Evolutionary conservation across 37 sponge, comb jelly and placozoan species (phyloP).

Genomic region (Axinella damicornis): DNA sequence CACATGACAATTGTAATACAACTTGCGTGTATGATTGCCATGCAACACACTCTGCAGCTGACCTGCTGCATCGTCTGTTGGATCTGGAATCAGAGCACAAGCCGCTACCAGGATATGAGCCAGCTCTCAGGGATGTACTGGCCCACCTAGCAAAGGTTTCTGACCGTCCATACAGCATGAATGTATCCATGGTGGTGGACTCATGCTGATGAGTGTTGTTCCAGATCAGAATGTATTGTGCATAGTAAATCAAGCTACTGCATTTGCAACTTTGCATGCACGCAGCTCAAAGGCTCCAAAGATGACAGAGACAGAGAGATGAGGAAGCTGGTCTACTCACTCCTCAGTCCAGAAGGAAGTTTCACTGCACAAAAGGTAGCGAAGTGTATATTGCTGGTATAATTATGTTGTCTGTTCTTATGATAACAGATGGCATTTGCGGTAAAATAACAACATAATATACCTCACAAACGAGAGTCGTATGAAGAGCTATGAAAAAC

Average conservation of each 20-base stretch:
- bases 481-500: no score
- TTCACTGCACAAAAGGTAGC: constrained; percentile 47
- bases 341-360: constrained; percentile 49
- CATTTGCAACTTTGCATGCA: not conserved
- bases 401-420: no score
- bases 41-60: constrained; percentile 10
- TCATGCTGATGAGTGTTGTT: not conserved
- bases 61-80: constrained; percentile 34
- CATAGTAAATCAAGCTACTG: not conserved
- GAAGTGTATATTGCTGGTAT: no score
- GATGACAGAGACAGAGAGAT: constrained; percentile 21
- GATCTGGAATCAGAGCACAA: constrained; percentile 48
- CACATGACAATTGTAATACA: not conserved
- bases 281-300: constrained; percentile 13
- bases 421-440: no score
- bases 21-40: not conserved
- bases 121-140: constrained; percentile 25
- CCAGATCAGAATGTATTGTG: not conserved
- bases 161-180: not conserved
- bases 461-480: no score
- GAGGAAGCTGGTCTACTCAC: constrained; percentile 47
- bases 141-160: constrained; percentile 47
- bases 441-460: no score
- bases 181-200: no score
- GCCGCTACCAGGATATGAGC: constrained; percentile 32